Evolutionary conservation across 2,888 invertebrate species (phyloP).

Genomic region (Synergus japonicus): DNA sequence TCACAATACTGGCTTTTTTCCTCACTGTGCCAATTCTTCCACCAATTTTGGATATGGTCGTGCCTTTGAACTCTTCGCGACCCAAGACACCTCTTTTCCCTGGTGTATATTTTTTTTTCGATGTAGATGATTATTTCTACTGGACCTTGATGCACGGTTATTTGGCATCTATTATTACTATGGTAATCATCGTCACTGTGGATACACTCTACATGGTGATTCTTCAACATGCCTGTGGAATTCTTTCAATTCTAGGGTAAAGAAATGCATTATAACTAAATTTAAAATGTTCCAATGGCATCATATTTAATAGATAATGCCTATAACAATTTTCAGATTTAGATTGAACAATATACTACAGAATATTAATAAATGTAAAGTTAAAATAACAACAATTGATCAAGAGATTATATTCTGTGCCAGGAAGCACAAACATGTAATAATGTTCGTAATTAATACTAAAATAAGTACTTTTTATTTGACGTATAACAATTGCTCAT

Average conservation of each 20-base stretch:
- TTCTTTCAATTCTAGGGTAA: slow-evolving; percentile 23
- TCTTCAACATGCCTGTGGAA: slow-evolving; percentile 37
- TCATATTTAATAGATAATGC: too few species aligned
- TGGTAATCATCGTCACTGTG: not conserved
- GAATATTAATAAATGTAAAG: not conserved
- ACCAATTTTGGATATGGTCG: not conserved
- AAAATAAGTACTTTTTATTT: too few species aligned
- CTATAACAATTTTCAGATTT: not conserved
- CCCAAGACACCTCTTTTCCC: not conserved
- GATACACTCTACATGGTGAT: slow-evolving; percentile 23
- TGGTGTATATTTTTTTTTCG: not conserved
- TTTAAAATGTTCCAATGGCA: too few species aligned
- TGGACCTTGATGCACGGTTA: slow-evolving; percentile 10
- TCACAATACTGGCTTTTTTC: too few species aligned
- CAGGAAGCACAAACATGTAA: not conserved
- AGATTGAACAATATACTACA: not conserved
- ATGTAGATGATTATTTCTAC: slow-evolving; percentile 1
- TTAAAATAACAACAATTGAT: not conserved
- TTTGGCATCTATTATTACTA: not conserved
- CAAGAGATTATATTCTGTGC: not conserved
- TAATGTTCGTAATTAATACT: not conserved
- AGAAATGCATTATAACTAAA: not conserved
- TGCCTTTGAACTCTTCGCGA: not conserved
- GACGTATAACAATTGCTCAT: too few species aligned
- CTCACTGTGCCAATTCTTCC: not conserved